These are phyloP conservation scores for Budorcas taxicolor DNA, from an alignment of 2,113 vertebrate species.

Conservation along the genomic window DNA sequence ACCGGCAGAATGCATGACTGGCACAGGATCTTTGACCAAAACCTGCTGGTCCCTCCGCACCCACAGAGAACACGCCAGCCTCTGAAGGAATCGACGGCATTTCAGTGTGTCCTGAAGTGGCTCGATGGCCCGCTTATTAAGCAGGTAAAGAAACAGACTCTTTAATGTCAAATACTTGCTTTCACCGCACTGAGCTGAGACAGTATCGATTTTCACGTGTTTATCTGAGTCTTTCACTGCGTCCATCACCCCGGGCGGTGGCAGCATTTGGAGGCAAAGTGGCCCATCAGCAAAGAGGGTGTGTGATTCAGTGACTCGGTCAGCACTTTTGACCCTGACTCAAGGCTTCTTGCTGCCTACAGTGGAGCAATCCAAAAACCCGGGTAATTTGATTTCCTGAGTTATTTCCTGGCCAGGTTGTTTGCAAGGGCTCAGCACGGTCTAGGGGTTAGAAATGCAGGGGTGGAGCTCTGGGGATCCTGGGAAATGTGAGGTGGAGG, in stretches of 20 bases:
- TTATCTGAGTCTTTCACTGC: fast-evolving
- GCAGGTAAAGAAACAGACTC: constrained; percentile 78
- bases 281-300: constrained; percentile 12
- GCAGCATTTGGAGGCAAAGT: not conserved
- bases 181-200: not conserved
- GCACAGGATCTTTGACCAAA: constrained; percentile 78
- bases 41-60: constrained; percentile 79
- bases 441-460: fast-evolving
- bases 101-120: constrained; percentile 82
- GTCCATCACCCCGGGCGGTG: not conserved
- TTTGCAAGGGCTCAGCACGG: not conserved
- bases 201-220: not conserved
- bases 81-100: constrained; percentile 71
- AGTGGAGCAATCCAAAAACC: not conserved
- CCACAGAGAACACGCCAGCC: constrained; percentile 76
- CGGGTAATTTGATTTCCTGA: not conserved
- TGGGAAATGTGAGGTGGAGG: not conserved
- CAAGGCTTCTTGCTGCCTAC: not conserved
- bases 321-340: not conserved
- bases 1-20: constrained; percentile 76
- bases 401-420: not conserved
- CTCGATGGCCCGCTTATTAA: constrained; percentile 77
- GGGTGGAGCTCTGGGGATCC: not conserved
- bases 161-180: fast-evolving
- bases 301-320: not conserved